A percentile compares a stretch with the other conserved stretches of the same genome.
phyloP scores from a whole-genome alignment of 2,888 invertebrate species.

The Cerceris rybyensis region DNA sequence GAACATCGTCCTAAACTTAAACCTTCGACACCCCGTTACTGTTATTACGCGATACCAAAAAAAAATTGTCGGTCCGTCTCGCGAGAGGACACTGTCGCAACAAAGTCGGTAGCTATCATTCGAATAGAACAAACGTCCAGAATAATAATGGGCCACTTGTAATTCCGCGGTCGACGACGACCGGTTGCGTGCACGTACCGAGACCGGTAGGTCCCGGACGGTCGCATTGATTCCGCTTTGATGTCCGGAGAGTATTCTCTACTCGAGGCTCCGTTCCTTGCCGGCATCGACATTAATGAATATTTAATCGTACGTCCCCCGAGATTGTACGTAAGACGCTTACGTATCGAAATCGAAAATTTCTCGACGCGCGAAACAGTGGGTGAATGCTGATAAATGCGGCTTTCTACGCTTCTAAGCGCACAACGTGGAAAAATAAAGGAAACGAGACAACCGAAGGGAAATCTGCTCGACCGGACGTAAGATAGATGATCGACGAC shows the following conservation, averaged over 20 bases:
- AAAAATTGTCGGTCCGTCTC: neutral
- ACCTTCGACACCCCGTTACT: too few species aligned
- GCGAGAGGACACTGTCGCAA: slow-evolving; percentile 36
- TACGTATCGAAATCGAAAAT: slow-evolving; percentile 43
- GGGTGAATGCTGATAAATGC: slow-evolving; percentile 16
- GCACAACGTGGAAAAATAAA: neutral
- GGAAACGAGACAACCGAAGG: slow-evolving; percentile 3
- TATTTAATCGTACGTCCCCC: slow-evolving; percentile 55
- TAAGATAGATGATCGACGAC: neutral
- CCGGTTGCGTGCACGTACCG: slow-evolving; percentile 54
- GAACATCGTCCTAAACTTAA: too few species aligned
- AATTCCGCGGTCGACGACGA: slow-evolving; percentile 54
- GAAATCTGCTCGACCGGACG: slow-evolving; percentile 13
- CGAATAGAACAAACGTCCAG: slow-evolving; percentile 46
- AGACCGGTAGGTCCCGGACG: slow-evolving; percentile 54
- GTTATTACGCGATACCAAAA: neutral
- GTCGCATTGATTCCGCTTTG: slow-evolving; percentile 60
- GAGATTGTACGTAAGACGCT: slow-evolving; percentile 14
- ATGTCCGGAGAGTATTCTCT: slow-evolving; percentile 49
- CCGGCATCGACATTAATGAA: slow-evolving; percentile 55
- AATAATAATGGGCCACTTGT: slow-evolving; percentile 62
- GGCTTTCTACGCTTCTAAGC: neutral
- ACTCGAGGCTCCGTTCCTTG: slow-evolving; percentile 16
- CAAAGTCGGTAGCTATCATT: slow-evolving; percentile 41
- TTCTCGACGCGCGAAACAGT: slow-evolving; percentile 33